Base-by-base conservation (phyloP, 92 coral and sea anemone species). In the Nematostella vectensis region DNA sequence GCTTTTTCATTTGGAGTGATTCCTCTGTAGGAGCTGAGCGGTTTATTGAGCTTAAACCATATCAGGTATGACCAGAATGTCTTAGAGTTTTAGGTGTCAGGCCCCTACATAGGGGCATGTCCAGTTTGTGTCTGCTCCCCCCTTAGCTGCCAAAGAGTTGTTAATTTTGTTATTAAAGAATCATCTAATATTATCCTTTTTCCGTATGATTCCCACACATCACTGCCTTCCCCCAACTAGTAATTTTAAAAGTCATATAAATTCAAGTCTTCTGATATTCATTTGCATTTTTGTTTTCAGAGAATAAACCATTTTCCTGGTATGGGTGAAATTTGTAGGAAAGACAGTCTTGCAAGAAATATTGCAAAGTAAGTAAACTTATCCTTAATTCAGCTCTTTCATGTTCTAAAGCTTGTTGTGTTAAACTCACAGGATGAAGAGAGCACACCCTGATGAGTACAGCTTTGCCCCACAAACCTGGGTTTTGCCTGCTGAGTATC, bases 401-500 rank as follows among this genome's bases (percentile, higher is more conserved):
- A 33, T 33, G 40, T 6, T 33, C n/a, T n/a, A n/a, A n/a, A n/a
- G n/a, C n/a, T 45, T 45, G 51, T 45, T 45, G 51, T 45, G 17
- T 6, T 27, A 9, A 36, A 3, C 12, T 61, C 78, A 31, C 51
- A 89, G 97, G 68, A 85, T 89, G 84, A 85, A 81, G 50, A 70
- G 69, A 52, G 95, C 88, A 0, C 88, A 85, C 43, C 97, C 95
- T 1, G 97, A 85, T 26, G 95, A 76, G 30, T 89, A 85, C 72
- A 89, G 59, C 68, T 89, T 89, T 57, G 51, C 72, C 27, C 97
- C 97, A 13, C 70, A 58, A 58, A 89, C 97, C 0, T 89, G 95
- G 95, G 94, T 89, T 29, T 49, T 89, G 0, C 97, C 97, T n/a
- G 97, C 97, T 0, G 95, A 89, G 91, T 89, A 88, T 88, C 94